A percentile compares a stretch with the other conserved stretches of the same genome.
Conservation (phyloP, 2,113 vertebrate species). For the Semnornis frantzii region DNA sequence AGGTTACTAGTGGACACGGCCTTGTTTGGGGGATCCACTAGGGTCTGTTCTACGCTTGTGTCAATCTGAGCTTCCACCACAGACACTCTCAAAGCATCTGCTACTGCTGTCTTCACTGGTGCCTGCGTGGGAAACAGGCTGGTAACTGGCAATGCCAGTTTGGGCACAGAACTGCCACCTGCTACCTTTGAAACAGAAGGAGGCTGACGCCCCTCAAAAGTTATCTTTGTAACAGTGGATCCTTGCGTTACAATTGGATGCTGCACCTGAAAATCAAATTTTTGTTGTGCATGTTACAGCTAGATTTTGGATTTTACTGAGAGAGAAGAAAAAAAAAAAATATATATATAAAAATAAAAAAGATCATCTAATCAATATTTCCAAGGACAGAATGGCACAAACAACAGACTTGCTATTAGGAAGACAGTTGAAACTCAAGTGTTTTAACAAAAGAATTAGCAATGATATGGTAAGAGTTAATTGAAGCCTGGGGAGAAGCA, state of each 20-base stretch:
- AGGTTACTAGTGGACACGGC: conserved; percentile 78
- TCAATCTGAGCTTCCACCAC: conserved; percentile 97
- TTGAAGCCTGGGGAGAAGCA: conserved; percentile 61
- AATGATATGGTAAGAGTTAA: conserved; percentile 56
- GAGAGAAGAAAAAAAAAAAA: no score
- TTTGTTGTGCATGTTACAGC: conserved; percentile 76
- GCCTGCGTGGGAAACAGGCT: conserved; percentile 77
- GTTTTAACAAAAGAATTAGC: conserved; percentile 70
- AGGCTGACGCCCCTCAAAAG: conserved; percentile 85
- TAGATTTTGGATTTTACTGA: conserved; percentile 26
- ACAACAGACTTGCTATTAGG: conserved; percentile 71
- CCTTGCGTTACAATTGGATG: conserved; percentile 93
- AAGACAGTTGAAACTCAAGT: conserved; percentile 74
- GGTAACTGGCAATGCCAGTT: conserved; percentile 78
- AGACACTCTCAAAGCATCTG: conserved; percentile 96
- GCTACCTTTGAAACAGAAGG: conserved; percentile 84
- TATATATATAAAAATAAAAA: background rate
- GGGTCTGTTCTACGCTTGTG: conserved; percentile 83
- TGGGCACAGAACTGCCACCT: conserved; percentile 78
- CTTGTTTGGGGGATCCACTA: conserved; percentile 89
- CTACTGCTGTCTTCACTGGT: conserved; percentile 84
- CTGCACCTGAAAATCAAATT: conserved; percentile 83
- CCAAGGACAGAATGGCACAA: conserved; percentile 71
- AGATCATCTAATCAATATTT: conserved; percentile 51
- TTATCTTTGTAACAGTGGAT: conserved; percentile 94